phyloP scores from a whole-genome alignment of 1,140 invertebrate species.

The Pseudachorutes palmiensis region DNA sequence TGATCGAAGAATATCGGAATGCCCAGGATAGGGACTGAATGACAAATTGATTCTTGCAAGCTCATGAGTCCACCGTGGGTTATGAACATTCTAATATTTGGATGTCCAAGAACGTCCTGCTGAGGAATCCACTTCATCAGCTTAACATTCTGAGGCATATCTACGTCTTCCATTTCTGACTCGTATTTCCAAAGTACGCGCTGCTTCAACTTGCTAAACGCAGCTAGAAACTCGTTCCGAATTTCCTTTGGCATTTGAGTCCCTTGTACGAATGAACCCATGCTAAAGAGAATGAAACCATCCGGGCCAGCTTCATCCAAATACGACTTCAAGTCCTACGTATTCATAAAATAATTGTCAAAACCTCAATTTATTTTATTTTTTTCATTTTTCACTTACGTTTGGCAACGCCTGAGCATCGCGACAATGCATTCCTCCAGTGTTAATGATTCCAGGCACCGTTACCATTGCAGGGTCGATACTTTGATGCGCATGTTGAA shows the following conservation, averaged over 20 bases:
- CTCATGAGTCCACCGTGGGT: slow-evolving; percentile 44
- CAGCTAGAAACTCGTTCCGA: slow-evolving; percentile 47
- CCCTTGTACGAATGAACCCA: slow-evolving; percentile 54
- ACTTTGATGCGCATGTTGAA: not conserved
- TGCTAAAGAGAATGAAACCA: slow-evolving; percentile 54
- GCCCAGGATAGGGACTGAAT: slow-evolving; percentile 41
- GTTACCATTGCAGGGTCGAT: not conserved
- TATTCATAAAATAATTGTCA: not conserved
- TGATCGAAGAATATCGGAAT: slow-evolving; percentile 26
- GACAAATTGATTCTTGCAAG: slow-evolving; percentile 40
- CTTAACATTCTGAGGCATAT: slow-evolving; percentile 36
- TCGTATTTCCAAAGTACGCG: slow-evolving; percentile 40
- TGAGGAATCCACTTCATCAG: slow-evolving; percentile 39
- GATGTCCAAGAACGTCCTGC: slow-evolving; percentile 36
- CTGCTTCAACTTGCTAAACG: slow-evolving; percentile 50
- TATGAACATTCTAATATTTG: slow-evolving; percentile 40
- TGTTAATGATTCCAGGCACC: not conserved
- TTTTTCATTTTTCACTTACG: not conserved
- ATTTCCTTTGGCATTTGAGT: slow-evolving; percentile 48
- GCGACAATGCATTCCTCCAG: not conserved
- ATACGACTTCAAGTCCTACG: slow-evolving; percentile 37
- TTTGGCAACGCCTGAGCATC: not conserved
- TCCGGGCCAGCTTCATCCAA: slow-evolving; percentile 39
- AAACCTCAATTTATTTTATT: not conserved
- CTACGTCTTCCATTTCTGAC: slow-evolving; percentile 31